Conservation (phyloP, 2,113 vertebrate species). For the Amblyornis subalaris region DNA sequence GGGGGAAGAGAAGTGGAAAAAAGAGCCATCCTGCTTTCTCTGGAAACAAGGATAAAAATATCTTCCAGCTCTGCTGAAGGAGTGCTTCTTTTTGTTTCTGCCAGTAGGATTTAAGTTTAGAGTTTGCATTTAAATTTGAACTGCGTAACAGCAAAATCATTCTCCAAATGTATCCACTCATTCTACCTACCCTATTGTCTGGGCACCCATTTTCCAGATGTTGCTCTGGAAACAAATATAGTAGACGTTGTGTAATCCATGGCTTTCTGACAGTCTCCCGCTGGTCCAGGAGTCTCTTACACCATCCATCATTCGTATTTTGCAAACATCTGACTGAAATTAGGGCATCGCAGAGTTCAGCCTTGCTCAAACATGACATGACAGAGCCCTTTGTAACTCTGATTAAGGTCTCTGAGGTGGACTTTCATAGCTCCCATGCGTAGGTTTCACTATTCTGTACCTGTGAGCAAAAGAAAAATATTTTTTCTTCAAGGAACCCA, state of each 20-base stretch:
- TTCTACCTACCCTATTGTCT: background rate
- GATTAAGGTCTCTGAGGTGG: background rate
- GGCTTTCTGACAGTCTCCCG: background rate
- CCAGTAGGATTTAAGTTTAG: background rate
- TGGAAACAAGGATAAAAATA: background rate
- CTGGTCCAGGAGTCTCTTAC: background rate
- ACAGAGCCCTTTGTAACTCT: background rate
- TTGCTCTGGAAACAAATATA: background rate
- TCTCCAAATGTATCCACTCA: background rate
- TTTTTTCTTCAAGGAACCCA: background rate
- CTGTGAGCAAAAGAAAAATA: background rate
- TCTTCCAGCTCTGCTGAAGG: background rate
- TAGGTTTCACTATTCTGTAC: background rate
- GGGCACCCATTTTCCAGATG: conserved; percentile 1
- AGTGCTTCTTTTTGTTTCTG: background rate
- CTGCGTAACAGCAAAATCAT: background rate
- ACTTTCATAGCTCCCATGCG: background rate
- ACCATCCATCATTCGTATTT: background rate
- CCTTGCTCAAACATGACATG: background rate
- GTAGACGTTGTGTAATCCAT: background rate
- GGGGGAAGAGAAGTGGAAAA: background rate
- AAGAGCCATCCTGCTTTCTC: background rate
- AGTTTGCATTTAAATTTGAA: background rate
- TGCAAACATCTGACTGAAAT: background rate
- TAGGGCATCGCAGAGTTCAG: background rate